A percentile compares a stretch with the other conserved stretches of the same genome.
These are phyloP conservation scores for Pterophyllum scalare DNA, from an alignment of 2,113 vertebrate species.

Conservation along the genomic window DNA sequence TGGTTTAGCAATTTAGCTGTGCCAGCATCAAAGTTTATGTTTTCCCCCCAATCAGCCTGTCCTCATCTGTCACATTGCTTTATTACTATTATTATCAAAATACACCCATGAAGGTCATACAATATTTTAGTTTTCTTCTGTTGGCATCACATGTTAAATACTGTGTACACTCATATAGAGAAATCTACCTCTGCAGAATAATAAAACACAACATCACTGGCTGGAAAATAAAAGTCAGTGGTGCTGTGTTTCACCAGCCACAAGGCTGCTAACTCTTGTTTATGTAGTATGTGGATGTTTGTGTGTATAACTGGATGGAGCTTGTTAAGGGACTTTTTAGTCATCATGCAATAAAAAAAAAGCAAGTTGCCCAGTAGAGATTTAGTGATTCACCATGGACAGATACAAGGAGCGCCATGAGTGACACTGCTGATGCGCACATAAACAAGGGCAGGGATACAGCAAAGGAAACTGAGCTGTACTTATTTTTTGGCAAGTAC, in stretches of 20 bases:
- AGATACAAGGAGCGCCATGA: slow-evolving; percentile 20
- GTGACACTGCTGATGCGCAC: slow-evolving; percentile 11
- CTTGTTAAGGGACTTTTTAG: slow-evolving; percentile 53
- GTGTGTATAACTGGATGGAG: slow-evolving; percentile 24
- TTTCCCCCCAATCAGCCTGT: not conserved
- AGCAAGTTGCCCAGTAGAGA: slow-evolving; percentile 44
- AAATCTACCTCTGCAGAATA: not conserved
- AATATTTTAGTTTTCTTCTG: not conserved
- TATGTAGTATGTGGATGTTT: slow-evolving; percentile 5
- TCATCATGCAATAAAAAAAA: slow-evolving; percentile 74
- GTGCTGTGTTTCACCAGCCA: not conserved
- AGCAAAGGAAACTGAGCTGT: slow-evolving; percentile 25
- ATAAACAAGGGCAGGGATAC: not conserved
- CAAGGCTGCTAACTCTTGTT: slow-evolving; percentile 9
- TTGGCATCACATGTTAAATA: not conserved
- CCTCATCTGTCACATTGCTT: not conserved
- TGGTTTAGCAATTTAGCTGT: slow-evolving; percentile 3
- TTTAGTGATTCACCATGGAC: slow-evolving; percentile 50
- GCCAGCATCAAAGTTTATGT: not conserved
- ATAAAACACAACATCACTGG: not conserved
- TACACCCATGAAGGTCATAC: not conserved
- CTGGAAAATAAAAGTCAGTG: not conserved
- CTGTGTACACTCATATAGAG: not conserved
- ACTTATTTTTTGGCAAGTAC: slow-evolving; percentile 33
- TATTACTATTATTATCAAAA: not conserved